These are phyloP conservation scores for Pollimyrus isidori DNA, from an alignment of 2,113 vertebrate genomes.

Conservation along the genomic window DNA sequence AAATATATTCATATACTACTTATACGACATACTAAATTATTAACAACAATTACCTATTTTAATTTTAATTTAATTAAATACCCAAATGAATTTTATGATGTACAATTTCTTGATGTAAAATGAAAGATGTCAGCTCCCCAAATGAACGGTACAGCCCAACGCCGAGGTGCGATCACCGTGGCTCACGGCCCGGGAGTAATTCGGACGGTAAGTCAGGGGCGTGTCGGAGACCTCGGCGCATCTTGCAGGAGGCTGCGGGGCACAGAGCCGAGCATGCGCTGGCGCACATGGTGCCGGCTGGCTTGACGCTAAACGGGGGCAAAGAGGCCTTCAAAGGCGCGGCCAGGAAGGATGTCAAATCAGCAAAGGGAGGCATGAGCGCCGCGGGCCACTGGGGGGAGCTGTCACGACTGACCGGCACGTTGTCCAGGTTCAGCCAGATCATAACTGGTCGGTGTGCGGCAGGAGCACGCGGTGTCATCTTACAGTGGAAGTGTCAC, in stretches of 20 bases:
- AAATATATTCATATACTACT: neutral
- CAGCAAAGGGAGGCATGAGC: neutral
- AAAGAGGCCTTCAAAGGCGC: neutral
- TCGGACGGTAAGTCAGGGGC: neutral
- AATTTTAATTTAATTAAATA: neutral
- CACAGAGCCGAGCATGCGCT: neutral
- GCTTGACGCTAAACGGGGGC: neutral
- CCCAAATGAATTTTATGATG: neutral
- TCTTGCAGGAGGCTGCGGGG: neutral
- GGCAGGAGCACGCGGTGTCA: conserved; percentile 61
- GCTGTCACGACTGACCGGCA: conserved; percentile 45
- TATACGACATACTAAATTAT: neutral
- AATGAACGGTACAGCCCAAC: neutral
- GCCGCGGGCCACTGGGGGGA: conserved; percentile 17
- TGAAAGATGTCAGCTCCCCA: neutral
- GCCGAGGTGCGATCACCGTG: neutral
- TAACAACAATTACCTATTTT: neutral
- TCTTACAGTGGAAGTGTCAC: conserved; percentile 82
- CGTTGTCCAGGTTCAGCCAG: conserved; percentile 59
- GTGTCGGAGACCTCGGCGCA: neutral
- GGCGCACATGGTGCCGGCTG: neutral
- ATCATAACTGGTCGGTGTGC: conserved; percentile 76
- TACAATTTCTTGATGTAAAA: neutral
- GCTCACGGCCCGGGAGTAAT: neutral
- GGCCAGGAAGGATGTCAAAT: neutral